Base-by-base conservation (phyloP, 2,797 vertebrate genomes). In the Pipistrellus pipistrellus region DNA sequence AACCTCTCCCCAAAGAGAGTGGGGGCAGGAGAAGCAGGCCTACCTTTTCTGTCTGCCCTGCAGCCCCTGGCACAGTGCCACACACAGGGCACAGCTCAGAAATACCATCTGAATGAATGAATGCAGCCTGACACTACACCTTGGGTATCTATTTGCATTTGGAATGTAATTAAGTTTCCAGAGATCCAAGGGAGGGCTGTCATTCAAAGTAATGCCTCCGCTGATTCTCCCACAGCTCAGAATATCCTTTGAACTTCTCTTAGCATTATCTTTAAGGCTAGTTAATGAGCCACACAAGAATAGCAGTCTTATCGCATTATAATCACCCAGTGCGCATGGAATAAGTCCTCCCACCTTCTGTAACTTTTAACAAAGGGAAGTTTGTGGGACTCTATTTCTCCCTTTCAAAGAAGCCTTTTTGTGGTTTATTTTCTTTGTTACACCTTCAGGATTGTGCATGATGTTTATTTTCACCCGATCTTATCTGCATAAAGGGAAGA, bases 171-270 rank as follows among this genome's bases (percentile, higher is more conserved):
- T 96, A 95, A 94, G 77, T 96, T 93, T 55, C 90, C 68, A 1
- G 35, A 84, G 41, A 95, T 95, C 91, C 85, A 71, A 90, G 89
- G 77, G 89, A 91, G 87, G 41, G 46, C 85, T 96, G 97, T 95
- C 96, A 97, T 95, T 97, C 95, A 96, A 94, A 95, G 86, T 38
- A 75, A 92, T 88, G 90, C 91, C 78, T 92, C 82, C 6, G 4
- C 83, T 69, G 77, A 78, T 91, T 88, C 82, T 91, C 93, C 89
- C 51, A 77, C 53, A 76, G 91, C 87, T 96, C 57, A 44, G 82
- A 91, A 90, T 91, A 97, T 87, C 78, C 95, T 96, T 96, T 97
- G 95, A 97, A 97, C 93, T 95, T 95, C 93, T 88, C 85, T 85
- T 71, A 87, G 93, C 94, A 95, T 95, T 85, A 93, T 96, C 95